Base-by-base conservation (phyloP, 2,797 vertebrate genomes). In the Rhinatrema bivittatum region DNA sequence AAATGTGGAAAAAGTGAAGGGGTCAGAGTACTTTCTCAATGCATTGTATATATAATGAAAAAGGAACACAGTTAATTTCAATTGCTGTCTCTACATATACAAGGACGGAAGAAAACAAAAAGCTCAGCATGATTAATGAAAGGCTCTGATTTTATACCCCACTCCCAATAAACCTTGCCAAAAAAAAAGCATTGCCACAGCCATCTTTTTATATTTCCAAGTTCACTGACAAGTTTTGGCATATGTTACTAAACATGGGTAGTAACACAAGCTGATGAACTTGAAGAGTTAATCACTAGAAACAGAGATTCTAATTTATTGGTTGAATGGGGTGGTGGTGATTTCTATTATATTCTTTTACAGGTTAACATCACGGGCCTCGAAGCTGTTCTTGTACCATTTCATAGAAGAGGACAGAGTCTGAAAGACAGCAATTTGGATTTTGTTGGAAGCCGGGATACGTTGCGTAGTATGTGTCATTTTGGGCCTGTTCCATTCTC, bases 21-120 rank as follows among this genome's bases (percentile, higher is more conserved):
- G n/a, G n/a, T n/a, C n/a, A n/a, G n/a, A n/a, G n/a, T n/a, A n/a
- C n/a, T n/a, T n/a, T n/a, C n/a, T n/a, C n/a, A n/a, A n/a, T n/a
- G n/a, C n/a, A 93, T 76, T 73, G 79, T 87, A 90, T 47, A 30
- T 40, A 39, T 25, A 32, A 28, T 37, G 16, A 33, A 19, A 29
- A 71, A 74, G 72, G 70, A 89, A 93, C n/a, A 90, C 75, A 87
- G 86, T 90, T 90, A 89, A 89, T 86, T 72, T 68, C 68, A 83
- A 76, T 93, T 85, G 84, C 57, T 80, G 78, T 89, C 83, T 85
- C 84, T 90, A 84, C 60, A 45, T 77, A 62, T 72, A 82, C 78
- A 76, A 78, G 72, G 77, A 85, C 78, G 87, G 84, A 85, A 87
- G 62, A 67, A 73, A 76, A 79, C 66, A 50, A 77, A 84, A 72